These are phyloP conservation scores for Crocodylus rhombifer DNA, from an alignment of 2,797 vertebrate genomes.

Conservation along the genomic window DNA sequence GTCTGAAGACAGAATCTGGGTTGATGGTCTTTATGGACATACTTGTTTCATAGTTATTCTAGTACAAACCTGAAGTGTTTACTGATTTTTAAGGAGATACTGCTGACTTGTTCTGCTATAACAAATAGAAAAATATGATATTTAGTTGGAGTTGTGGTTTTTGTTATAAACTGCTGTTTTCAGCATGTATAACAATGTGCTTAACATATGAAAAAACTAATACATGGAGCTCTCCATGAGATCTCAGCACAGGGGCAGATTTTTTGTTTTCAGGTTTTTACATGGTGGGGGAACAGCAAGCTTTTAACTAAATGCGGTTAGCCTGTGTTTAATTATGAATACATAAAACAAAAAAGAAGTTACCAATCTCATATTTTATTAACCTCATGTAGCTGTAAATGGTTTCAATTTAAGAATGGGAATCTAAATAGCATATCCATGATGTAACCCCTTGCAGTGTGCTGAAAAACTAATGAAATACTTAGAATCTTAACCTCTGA, in stretches of 20 bases:
- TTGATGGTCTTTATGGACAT: neutral
- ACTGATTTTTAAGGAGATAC: neutral
- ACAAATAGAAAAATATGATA: neutral
- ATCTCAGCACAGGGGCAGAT: neutral
- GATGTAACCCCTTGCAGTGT: neutral
- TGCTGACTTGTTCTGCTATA: neutral
- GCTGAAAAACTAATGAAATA: neutral
- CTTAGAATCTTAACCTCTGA: neutral
- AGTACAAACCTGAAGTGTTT: neutral
- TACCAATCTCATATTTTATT: neutral
- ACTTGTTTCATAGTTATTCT: neutral
- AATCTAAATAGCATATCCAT: neutral
- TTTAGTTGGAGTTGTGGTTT: neutral
- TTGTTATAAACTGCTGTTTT: neutral
- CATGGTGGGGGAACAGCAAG: neutral
- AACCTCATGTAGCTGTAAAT: neutral
- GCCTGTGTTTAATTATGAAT: conserved; percentile 5
- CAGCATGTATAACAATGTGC: neutral
- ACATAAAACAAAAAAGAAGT: conserved; percentile 1
- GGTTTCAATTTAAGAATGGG: neutral
- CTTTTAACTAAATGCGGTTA: neutral
- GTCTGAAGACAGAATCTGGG: neutral
- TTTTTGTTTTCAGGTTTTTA: neutral
- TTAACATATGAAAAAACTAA: neutral
- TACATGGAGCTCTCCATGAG: neutral